Conservation (phyloP, 2,888 invertebrate species). For the Hypena proboscidalis region DNA sequence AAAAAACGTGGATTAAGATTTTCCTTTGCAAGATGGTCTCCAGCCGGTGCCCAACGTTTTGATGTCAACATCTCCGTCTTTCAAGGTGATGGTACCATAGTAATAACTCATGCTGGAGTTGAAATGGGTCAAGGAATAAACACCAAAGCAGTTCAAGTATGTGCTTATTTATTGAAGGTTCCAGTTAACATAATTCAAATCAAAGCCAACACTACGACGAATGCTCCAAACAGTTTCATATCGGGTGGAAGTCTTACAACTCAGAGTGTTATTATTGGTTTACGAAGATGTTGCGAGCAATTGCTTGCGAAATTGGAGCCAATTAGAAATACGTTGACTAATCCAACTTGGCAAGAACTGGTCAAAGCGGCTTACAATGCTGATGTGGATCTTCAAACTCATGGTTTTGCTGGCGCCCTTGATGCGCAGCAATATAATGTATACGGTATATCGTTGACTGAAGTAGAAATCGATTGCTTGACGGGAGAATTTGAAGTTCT, state of each 20-base stretch:
- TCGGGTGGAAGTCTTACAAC: conserved; percentile 87
- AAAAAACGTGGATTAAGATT: conserved; percentile 87
- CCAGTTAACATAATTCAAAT: conserved; percentile 87
- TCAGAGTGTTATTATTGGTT: conserved; percentile 48
- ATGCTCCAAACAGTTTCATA: conserved; percentile 86
- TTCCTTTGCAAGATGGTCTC: conserved; percentile 86
- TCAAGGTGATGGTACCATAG: conserved; percentile 87
- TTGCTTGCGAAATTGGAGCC: conserved; percentile 40
- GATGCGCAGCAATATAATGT: conserved; percentile 54
- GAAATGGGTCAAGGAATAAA: conserved; percentile 93
- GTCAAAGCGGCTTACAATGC: conserved; percentile 69
- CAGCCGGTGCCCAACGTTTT: conserved; percentile 6
- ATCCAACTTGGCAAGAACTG: conserved; percentile 79
- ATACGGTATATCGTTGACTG: conserved; percentile 85
- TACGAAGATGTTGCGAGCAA: conserved; percentile 41
- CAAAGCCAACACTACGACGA: conserved; percentile 86
- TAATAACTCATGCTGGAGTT: conserved; percentile 88
- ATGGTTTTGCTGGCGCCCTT: conserved; percentile 38
- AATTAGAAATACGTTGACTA: conserved; percentile 33
- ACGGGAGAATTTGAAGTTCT: conserved; percentile 87
- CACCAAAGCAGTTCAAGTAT: conserved; percentile 88
- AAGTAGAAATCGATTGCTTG: conserved; percentile 89
- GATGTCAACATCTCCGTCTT: conserved; percentile 39
- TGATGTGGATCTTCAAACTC: conserved; percentile 58
- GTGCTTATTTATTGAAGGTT: conserved; percentile 87